Evolutionary conservation across 2,113 vertebrate genomes (phyloP).

Genomic region (Columba janthina): DNA sequence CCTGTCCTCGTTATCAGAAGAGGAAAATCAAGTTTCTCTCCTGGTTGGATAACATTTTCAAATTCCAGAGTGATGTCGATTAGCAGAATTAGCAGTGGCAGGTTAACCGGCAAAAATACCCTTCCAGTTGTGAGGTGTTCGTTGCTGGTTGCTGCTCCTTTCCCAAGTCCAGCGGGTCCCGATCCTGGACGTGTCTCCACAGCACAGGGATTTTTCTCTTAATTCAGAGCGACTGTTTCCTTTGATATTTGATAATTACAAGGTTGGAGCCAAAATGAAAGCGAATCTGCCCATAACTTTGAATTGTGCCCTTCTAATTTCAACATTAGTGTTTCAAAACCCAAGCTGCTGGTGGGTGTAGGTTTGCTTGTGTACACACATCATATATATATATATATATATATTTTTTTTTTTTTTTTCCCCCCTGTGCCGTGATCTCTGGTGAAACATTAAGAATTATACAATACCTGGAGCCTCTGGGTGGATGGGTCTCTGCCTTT

Average conservation of each 20-base stretch:
- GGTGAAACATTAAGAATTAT: neutral
- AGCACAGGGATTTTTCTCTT: neutral
- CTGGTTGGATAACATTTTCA: slow-evolving; percentile 47
- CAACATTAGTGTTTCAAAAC: slow-evolving; percentile 32
- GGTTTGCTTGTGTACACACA: neutral
- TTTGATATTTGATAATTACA: slow-evolving; percentile 38
- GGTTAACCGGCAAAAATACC: neutral
- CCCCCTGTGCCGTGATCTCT: neutral
- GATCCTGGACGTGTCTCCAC: accelerated
- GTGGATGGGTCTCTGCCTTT: neutral
- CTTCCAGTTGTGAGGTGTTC: neutral
- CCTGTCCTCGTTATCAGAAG: slow-evolving; percentile 8
- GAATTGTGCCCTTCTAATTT: slow-evolving; percentile 38
- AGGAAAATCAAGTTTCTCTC: slow-evolving; percentile 65
- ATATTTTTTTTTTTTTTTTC: too few relatives aligned
- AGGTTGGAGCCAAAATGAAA: slow-evolving; percentile 40
- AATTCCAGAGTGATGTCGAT: slow-evolving; percentile 48
- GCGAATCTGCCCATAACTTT: slow-evolving; percentile 1
- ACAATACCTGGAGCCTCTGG: neutral
- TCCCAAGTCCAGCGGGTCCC: accelerated
- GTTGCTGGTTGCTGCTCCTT: neutral
- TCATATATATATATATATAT: neutral
- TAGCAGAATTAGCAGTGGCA: slow-evolving; percentile 47
- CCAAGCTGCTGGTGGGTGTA: slow-evolving; percentile 11
- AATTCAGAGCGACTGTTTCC: neutral